A percentile compares a stretch with the other conserved stretches of the same genome.
Conservation (phyloP, 2,888 invertebrate species). For the Aproaerema taeniolella region DNA sequence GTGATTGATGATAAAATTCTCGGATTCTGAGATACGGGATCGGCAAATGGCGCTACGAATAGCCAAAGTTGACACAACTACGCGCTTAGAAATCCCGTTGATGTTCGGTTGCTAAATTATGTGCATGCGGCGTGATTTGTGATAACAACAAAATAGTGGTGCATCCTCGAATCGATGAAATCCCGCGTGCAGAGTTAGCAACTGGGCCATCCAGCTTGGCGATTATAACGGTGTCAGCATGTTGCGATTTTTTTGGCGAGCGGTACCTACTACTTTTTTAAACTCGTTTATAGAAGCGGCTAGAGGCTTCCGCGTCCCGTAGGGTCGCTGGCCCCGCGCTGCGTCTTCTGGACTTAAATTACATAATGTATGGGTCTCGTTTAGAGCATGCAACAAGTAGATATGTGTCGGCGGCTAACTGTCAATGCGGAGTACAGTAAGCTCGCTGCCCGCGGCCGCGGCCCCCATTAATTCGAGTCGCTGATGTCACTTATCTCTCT, state of each 20-base stretch:
- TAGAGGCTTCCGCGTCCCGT: slow-evolving; percentile 77
- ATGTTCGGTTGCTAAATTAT: slow-evolving; percentile 57
- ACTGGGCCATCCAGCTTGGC: slow-evolving; percentile 77
- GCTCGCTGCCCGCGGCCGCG: slow-evolving; percentile 67
- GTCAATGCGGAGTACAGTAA: slow-evolving; percentile 78
- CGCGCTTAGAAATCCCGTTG: slow-evolving; percentile 71
- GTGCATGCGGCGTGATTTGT: slow-evolving; percentile 62
- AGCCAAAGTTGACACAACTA: slow-evolving; percentile 76
- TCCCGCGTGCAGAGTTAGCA: slow-evolving; percentile 65
- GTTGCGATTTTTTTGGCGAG: slow-evolving; percentile 79
- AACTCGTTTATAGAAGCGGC: slow-evolving; percentile 77
- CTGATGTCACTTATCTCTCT: slow-evolving; percentile 78
- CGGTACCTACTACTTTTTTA: slow-evolving; percentile 78
- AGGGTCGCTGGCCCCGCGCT: slow-evolving; percentile 74
- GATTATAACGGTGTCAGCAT: slow-evolving; percentile 79
- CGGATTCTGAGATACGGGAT: slow-evolving; percentile 69
- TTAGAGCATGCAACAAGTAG: slow-evolving; percentile 77
- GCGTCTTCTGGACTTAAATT: slow-evolving; percentile 74
- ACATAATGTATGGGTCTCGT: slow-evolving; percentile 75
- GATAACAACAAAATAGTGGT: slow-evolving; percentile 63
- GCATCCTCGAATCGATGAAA: slow-evolving; percentile 63
- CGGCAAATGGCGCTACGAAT: slow-evolving; percentile 77
- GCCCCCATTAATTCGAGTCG: slow-evolving; percentile 73
- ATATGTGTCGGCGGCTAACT: slow-evolving; percentile 76
- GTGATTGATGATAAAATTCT: slow-evolving; percentile 61